Evolutionary conservation across 2,113 vertebrate species (phyloP).

Genomic region (Circaetus cinerascens): DNA sequence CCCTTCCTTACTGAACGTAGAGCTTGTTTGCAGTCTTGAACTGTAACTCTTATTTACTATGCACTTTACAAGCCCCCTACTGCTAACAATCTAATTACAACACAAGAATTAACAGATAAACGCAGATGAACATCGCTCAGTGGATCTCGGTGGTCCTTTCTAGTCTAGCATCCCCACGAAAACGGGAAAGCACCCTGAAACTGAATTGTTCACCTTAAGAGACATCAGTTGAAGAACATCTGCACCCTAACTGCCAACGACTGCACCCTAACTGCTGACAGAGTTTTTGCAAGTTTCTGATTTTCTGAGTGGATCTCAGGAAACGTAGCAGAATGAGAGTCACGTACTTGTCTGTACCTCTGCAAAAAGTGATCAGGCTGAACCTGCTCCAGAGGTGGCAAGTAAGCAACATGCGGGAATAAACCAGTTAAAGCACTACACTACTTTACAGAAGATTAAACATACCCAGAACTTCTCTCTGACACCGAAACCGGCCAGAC

Average conservation of each 20-base stretch:
- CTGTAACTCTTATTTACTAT: background rate
- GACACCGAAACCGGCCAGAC: background rate
- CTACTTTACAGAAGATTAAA: background rate
- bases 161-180: background rate
- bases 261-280: background rate
- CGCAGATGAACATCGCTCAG: background rate
- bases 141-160: background rate
- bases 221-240: background rate
- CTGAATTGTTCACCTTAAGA: background rate
- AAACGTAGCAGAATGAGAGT: background rate
- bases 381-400: background rate
- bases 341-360: background rate
- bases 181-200: background rate
- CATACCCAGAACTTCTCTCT: background rate
- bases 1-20: background rate
- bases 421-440: background rate
- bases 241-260: background rate
- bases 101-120: background rate
- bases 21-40: background rate
- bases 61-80: background rate
- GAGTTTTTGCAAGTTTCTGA: background rate
- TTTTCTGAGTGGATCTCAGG: background rate
- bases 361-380: background rate
- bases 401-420: background rate
- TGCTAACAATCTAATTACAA: background rate